Conservation (phyloP, 2,113 vertebrate species). For the Hucho hucho region DNA sequence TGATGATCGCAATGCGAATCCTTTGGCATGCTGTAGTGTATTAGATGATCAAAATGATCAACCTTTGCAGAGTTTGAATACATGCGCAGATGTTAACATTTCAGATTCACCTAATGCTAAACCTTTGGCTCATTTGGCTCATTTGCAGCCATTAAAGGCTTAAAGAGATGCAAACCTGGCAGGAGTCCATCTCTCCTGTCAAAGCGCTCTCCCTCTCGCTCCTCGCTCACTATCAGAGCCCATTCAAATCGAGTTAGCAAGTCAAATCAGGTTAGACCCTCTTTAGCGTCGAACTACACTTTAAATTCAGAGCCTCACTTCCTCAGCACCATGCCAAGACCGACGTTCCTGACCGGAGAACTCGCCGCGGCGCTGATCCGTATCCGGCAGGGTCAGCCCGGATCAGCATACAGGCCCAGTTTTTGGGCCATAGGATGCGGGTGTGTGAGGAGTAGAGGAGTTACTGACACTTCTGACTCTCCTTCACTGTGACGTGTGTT, state of each 20-base stretch:
- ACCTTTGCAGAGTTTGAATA: slow-evolving; percentile 39
- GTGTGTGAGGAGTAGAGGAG: slow-evolving; percentile 52
- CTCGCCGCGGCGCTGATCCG: slow-evolving; percentile 56
- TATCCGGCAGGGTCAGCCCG: slow-evolving; percentile 59
- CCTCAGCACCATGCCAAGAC: slow-evolving; percentile 50
- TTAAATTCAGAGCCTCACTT: slow-evolving; percentile 70
- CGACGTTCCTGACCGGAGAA: slow-evolving; percentile 27
- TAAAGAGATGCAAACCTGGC: slow-evolving; percentile 45
- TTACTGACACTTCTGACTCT: slow-evolving; percentile 62
- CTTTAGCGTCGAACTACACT: slow-evolving; percentile 59
- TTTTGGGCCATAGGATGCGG: slow-evolving; percentile 7
- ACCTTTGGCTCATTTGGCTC: slow-evolving; percentile 55
- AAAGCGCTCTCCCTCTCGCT: slow-evolving; percentile 21
- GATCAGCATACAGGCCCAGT: slow-evolving; percentile 43
- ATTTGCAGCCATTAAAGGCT: slow-evolving; percentile 62
- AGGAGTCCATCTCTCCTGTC: slow-evolving; percentile 21
- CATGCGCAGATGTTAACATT: slow-evolving; percentile 46
- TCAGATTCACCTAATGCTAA: slow-evolving; percentile 53
- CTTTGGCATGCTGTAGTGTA: slow-evolving; percentile 30
- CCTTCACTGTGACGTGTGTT: slow-evolving; percentile 66
- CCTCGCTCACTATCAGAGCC: slow-evolving; percentile 34
- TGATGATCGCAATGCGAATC: slow-evolving; percentile 27
- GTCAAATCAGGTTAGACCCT: slow-evolving; percentile 67
- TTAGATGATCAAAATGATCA: slow-evolving; percentile 54
- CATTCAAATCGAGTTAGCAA: slow-evolving; percentile 66